These are phyloP conservation scores for Jordanella pulchra DNA, from an alignment of 2,797 vertebrate genomes.

Conservation along the genomic window DNA sequence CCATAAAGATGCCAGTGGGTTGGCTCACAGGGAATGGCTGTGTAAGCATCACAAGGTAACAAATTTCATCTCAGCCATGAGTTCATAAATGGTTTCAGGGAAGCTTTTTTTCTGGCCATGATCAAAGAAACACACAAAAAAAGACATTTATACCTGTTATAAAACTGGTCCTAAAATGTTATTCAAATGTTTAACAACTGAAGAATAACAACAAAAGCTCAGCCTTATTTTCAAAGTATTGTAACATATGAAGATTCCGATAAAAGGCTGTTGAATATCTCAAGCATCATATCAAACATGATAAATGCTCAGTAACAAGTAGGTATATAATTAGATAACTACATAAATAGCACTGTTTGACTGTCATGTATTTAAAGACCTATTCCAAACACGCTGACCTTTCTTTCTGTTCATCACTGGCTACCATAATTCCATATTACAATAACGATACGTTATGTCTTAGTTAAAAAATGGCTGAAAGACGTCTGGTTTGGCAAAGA, in stretches of 20 bases:
- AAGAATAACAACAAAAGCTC: neutral
- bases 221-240: neutral
- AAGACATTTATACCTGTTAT: constrained; percentile 23
- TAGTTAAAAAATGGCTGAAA: constrained; percentile 65
- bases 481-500: constrained; percentile 67
- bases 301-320: constrained; percentile 42
- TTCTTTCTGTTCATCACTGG: constrained; percentile 65
- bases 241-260: neutral
- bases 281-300: constrained; percentile 26
- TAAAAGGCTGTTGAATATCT: neutral
- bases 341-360: constrained; percentile 45
- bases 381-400: constrained; percentile 51
- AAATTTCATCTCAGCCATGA: constrained; percentile 75
- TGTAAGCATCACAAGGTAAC: constrained; percentile 71
- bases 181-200: too few relatives aligned
- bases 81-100: constrained; percentile 68
- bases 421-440: constrained; percentile 62
- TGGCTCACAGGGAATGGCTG: constrained; percentile 59
- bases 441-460: constrained; percentile 66
- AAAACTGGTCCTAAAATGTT: too few relatives aligned
- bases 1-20: constrained; percentile 76
- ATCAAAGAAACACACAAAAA: constrained; percentile 53
- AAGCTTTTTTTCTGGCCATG: constrained; percentile 26
- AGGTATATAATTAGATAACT: constrained; percentile 46
- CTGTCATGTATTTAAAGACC: constrained; percentile 38